phyloP scores from a whole-genome alignment of 2,797 vertebrate species.

The Clarias platycephalus region DNA sequence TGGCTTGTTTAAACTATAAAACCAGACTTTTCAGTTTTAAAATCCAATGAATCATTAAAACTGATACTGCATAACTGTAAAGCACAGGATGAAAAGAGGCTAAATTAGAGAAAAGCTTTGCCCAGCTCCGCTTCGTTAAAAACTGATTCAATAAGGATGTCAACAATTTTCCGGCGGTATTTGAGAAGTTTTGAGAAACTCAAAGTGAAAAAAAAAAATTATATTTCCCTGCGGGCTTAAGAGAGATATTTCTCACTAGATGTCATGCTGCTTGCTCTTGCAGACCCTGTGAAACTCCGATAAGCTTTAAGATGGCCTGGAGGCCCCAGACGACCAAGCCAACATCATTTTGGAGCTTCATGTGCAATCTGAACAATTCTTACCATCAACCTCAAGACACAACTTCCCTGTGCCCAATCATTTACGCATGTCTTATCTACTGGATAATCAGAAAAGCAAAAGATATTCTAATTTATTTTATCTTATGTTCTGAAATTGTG shows the following conservation, averaged over 20 bases:
- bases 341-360: background rate
- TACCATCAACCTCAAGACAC: conserved; percentile 14
- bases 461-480: conserved; percentile 5
- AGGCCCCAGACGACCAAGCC: background rate
- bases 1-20: conserved; percentile 5
- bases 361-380: background rate
- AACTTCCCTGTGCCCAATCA: background rate
- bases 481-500: background rate
- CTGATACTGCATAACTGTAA: background rate
- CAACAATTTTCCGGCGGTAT: conserved; percentile 16
- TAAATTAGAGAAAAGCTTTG: conserved; percentile 5
- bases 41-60: background rate
- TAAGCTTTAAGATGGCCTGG: conserved; percentile 23
- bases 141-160: background rate
- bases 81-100: background rate
- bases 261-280: conserved; percentile 25
- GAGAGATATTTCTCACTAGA: conserved; percentile 12
- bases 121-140: background rate
- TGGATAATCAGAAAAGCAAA: conserved; percentile 4
- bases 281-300: conserved; percentile 28
- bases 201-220: background rate
- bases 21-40: background rate
- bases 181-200: background rate
- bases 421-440: background rate
- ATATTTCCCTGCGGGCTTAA: background rate